Conservation (phyloP, 2,113 vertebrate species). For the Psophia crepitans region DNA sequence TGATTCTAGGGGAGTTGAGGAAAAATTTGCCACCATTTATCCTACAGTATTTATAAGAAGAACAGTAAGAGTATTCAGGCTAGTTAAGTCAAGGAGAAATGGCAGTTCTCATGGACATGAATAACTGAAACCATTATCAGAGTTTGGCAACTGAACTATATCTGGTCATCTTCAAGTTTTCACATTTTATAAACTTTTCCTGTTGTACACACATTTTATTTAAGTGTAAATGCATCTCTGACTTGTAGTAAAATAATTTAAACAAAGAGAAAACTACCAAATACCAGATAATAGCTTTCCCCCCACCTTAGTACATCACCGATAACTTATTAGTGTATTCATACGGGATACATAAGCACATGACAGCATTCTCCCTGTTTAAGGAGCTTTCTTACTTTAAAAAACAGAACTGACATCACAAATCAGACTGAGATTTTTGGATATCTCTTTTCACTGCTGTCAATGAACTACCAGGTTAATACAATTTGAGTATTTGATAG, state of each 20-base stretch:
- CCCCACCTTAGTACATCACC: not conserved
- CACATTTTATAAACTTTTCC: not conserved
- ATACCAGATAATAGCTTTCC: not conserved
- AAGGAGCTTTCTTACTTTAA: not conserved
- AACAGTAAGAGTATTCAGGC: not conserved
- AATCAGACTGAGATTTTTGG: not conserved
- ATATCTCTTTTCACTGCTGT: not conserved
- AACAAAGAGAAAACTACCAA: not conserved
- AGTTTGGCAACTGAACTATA: not conserved
- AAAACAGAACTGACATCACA: not conserved
- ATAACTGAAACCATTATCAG: not conserved
- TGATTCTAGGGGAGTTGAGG: not conserved
- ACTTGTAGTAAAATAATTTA: not conserved
- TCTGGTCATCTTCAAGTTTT: not conserved
- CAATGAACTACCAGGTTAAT: not conserved
- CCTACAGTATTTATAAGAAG: not conserved
- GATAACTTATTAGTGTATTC: not conserved
- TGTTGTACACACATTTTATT: not conserved
- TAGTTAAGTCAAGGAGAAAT: not conserved
- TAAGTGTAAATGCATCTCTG: not conserved
- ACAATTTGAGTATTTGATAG: not conserved
- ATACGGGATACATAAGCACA: accelerated
- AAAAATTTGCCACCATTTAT: not conserved
- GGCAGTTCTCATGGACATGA: not conserved
- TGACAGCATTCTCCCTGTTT: not conserved